Percentiles rank a stretch among this genome's conserved stretches.
These are phyloP conservation scores for Stichodactyla helianthus DNA, from an alignment of 64 coral and sea anemone genomes.

Conservation along the genomic window DNA sequence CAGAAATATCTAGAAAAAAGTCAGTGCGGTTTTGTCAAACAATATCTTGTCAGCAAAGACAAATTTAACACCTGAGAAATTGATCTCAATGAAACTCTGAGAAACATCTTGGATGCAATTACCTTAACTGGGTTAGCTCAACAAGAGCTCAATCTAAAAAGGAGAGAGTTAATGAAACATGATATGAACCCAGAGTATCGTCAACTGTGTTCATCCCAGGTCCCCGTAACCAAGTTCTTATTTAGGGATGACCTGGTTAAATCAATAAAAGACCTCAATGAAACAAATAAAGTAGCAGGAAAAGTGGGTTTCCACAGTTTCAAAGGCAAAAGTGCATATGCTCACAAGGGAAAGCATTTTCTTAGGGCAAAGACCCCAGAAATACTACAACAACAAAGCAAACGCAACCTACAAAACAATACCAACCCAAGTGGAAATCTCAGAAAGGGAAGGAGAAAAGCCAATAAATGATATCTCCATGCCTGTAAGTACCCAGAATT, in stretches of 20 bases:
- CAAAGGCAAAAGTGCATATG: conserved; percentile 32
- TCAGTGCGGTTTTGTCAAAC: conserved; percentile 5
- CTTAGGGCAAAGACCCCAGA: background rate
- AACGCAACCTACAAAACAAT: background rate
- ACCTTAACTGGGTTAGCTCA: conserved; percentile 14
- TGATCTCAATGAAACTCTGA: background rate
- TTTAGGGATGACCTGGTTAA: conserved; percentile 23
- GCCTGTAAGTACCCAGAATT: background rate
- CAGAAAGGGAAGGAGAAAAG: background rate
- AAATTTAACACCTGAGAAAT: background rate
- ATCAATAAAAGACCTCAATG: conserved; percentile 24
- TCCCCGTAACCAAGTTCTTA: background rate
- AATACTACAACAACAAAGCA: background rate
- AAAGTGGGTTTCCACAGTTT: conserved; percentile 6
- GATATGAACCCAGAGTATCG: conserved; percentile 24
- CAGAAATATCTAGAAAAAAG: conserved; percentile 19
- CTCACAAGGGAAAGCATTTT: conserved; percentile 11
- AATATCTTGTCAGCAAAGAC: conserved; percentile 26
- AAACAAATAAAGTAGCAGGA: conserved; percentile 24
- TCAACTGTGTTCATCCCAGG: conserved; percentile 11
- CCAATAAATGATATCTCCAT: background rate
- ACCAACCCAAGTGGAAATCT: background rate
- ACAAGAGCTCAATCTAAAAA: conserved; percentile 17
- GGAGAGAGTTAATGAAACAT: conserved; percentile 4
- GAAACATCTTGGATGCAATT: conserved; percentile 14